Percentiles rank a stretch among this genome's conserved stretches.
phyloP scores from a whole-genome alignment of 1,140 invertebrate genomes.

The Berghia stephanieae region DNA sequence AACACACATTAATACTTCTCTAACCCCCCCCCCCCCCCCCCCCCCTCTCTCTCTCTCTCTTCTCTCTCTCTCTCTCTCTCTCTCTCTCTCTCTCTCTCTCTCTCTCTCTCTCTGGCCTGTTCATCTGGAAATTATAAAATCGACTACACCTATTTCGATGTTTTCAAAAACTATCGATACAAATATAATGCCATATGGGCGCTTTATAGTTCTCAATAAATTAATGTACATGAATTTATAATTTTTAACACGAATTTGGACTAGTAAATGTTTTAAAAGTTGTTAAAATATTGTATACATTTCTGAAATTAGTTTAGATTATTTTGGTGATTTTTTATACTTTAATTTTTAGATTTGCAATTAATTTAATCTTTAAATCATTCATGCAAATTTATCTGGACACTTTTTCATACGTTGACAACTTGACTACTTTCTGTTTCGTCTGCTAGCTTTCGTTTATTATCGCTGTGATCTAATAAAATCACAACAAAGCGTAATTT shows the following conservation, averaged over 20 bases:
- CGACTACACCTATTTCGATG: background rate
- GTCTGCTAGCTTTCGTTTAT: background rate
- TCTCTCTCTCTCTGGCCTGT: background rate
- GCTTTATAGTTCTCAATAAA: no score
- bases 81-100: slow-evolving; percentile 16
- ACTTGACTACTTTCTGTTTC: background rate
- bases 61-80: background rate
- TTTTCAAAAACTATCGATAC: background rate
- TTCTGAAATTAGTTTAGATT: background rate
- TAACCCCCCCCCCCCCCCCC: background rate
- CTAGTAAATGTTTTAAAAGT: background rate
- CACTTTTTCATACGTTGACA: background rate
- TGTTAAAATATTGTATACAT: background rate
- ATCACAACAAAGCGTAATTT: background rate
- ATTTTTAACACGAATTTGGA: background rate
- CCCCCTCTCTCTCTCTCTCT: background rate
- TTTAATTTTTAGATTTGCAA: background rate
- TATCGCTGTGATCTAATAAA: slow-evolving; percentile 3
- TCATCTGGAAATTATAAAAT: background rate
- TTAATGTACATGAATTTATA: background rate
- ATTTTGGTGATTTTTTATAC: background rate
- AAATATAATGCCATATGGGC: no score
- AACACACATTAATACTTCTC: background rate
- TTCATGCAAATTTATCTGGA: background rate
- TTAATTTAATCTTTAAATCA: background rate